Evolutionary conservation across 2,797 vertebrate genomes (phyloP), one percentile per base, ranked within the genome.

Genomic region (Coilia nasus): DNA sequence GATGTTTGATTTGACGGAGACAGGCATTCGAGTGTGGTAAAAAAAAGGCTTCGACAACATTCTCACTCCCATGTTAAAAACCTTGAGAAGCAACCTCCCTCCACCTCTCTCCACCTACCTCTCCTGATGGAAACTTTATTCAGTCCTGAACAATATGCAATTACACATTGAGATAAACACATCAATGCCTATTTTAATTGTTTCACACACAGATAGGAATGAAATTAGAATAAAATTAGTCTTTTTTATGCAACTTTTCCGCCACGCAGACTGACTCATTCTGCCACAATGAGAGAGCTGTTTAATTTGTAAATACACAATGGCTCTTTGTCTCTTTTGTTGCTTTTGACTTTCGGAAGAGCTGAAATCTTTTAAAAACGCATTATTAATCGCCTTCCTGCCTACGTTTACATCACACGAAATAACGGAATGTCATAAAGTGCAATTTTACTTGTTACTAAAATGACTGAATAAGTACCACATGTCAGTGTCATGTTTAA

Each of bases 401-500:
- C 91, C 92, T 92, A 86, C 93, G 91, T 93, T 92, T 94, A 92
- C 95, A 95, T 95, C 93, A 94, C 94, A 92, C 91, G 91, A 93
- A 95, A 94, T 92, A 92, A 93, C 92, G 86, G 92, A 93, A 93
- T 93, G 94, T 95, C 95, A 95, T 90, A 84, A 91, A 92, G 91
- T 93, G 93, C 93, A 90, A 91, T 86, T 92, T 94, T 92, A 94
- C 94, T 93, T 92, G 93, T 95, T 95, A 93, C 83, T 83, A 91
- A 94, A 94, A 92, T 96, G 96, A 96, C 94, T 95, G 94, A 93
- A 94, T 96, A 96, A 96, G 92, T 96, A 93, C 94, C 92, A 95
- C 94, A 93, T 96, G 96, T 95, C 96, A 96, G 92, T 91, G 90
- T 93, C 94, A 92, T 95, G 95, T 96, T 96, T 96, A 94, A 96